These are phyloP conservation scores for Dynastes maya DNA, from an alignment of 2,888 invertebrate genomes.

Conservation along the genomic window DNA sequence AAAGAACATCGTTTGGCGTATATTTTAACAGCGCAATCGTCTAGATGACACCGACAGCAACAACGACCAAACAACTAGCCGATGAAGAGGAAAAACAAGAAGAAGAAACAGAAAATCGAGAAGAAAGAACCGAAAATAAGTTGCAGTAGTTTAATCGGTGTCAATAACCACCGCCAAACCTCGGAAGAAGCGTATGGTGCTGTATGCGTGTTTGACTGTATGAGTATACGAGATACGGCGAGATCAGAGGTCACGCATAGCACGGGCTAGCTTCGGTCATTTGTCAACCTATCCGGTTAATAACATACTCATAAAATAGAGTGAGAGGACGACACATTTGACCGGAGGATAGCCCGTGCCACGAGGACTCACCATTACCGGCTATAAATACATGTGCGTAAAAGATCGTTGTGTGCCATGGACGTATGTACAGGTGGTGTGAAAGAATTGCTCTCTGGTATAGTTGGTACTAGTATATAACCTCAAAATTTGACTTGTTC, in stretches of 20 bases:
- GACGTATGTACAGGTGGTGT: too few relatives aligned
- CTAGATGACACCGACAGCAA: background rate
- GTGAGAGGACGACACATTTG: constrained; percentile 51
- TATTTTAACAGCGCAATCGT: constrained; percentile 47
- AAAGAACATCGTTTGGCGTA: constrained; percentile 54
- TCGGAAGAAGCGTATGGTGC: constrained; percentile 5
- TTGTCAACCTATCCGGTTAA: constrained; percentile 58
- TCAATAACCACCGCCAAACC: constrained; percentile 55
- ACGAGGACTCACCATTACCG: background rate
- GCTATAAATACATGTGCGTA: background rate
- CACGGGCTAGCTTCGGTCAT: constrained; percentile 58
- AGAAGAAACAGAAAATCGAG: background rate
- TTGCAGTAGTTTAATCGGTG: constrained; percentile 53
- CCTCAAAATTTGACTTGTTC: too few relatives aligned
- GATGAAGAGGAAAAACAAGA: background rate
- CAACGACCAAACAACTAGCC: background rate
- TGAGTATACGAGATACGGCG: constrained; percentile 30
- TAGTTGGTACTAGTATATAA: too few relatives aligned
- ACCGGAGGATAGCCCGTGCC: constrained; percentile 51
- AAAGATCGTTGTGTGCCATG: too few relatives aligned
- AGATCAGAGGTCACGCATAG: constrained; percentile 57
- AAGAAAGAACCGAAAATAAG: constrained; percentile 46
- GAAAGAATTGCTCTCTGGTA: too few relatives aligned
- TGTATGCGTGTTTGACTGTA: too few relatives aligned
- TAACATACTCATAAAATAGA: constrained; percentile 56